Base-by-base conservation (phyloP, 2,888 invertebrate species). In the Apodemia zela region DNA sequence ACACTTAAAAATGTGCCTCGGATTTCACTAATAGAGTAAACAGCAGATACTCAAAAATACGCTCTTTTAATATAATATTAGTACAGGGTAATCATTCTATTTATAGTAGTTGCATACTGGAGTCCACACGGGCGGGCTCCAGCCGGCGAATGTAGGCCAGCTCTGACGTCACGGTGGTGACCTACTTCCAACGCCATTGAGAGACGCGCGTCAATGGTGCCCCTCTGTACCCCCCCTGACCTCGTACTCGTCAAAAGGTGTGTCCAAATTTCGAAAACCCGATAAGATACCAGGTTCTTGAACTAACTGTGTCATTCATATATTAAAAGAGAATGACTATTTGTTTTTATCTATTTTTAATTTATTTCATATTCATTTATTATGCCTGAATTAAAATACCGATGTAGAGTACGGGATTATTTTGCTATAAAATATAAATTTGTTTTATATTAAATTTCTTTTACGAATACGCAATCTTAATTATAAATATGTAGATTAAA, bases 131-230 rank as follows among this genome's bases (percentile, higher is more conserved):
- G 66, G 71, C 68, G 84, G 84, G 83, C 79, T 80, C 81, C 85
- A 85, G 82, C 85, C 83, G 83, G 74, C 75, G 84, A 82, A 91
- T 88, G 88, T 90, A 89, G 90, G 90, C 77, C 88, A 87, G 60
- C 73, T 54, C 79, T 90, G 90, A 90, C 90, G 90, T 90, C 90
- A 89, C 79, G 67, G 75, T 79, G 84, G 75, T 87, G 90, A 89
- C 90, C 90, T 77, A 90, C 74, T 82, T 89, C 78, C 73, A 73
- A 68, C 80, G 89, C 89, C 90, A 91, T 91, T 90, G 89, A 91
- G 87, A 83, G 84, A 78, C 79, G 84, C 87, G 83, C 90, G 90
- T 91, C 90, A 91, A 91, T 90, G 90, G 89, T 88, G 78, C 76
- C 78, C 82, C 79, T 69, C 65, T 61, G 65, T 62, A 68, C 73